Conservation (phyloP, 92 coral and sea anemone species). For the Ricordea florida region DNA sequence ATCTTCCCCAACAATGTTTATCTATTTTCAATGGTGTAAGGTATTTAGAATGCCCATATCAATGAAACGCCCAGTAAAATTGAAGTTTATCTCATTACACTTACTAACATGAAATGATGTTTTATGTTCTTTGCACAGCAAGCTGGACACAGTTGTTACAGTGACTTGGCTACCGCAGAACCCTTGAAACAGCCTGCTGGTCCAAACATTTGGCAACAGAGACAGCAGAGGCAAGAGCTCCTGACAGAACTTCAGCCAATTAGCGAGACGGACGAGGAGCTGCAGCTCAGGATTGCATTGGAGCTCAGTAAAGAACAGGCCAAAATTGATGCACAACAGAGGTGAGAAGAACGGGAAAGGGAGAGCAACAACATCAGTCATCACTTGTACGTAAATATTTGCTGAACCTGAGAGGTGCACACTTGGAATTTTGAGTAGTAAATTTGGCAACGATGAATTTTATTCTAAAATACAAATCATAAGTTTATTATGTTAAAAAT, state of each 20-base stretch:
- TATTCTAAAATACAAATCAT: too few relatives aligned
- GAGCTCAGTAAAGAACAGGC: slow-evolving; percentile 81
- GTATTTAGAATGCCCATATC: too few relatives aligned
- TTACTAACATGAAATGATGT: background rate
- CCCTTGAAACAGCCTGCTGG: background rate
- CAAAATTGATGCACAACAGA: slow-evolving; percentile 68
- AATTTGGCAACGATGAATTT: too few relatives aligned
- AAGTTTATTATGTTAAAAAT: too few relatives aligned
- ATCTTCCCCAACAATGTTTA: too few relatives aligned
- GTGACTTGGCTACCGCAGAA: background rate
- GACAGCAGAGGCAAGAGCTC: slow-evolving; percentile 63
- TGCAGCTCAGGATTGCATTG: slow-evolving; percentile 74
- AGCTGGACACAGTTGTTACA: background rate
- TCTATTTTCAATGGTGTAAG: too few relatives aligned
- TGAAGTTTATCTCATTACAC: background rate
- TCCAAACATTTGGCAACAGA: slow-evolving; percentile 70
- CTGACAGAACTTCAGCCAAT: slow-evolving; percentile 65
- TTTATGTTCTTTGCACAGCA: background rate
- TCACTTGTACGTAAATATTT: background rate
- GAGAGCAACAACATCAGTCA: background rate
- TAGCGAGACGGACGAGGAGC: slow-evolving; percentile 61
- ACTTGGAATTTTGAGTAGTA: too few relatives aligned
- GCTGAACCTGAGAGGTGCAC: background rate
- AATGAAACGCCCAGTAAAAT: too few relatives aligned
- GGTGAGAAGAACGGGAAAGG: slow-evolving; percentile 13